A percentile compares a stretch with the other conserved stretches of the same genome.
phyloP scores from a whole-genome alignment of 2,797 vertebrate genomes.

The Crax fasciolata region DNA sequence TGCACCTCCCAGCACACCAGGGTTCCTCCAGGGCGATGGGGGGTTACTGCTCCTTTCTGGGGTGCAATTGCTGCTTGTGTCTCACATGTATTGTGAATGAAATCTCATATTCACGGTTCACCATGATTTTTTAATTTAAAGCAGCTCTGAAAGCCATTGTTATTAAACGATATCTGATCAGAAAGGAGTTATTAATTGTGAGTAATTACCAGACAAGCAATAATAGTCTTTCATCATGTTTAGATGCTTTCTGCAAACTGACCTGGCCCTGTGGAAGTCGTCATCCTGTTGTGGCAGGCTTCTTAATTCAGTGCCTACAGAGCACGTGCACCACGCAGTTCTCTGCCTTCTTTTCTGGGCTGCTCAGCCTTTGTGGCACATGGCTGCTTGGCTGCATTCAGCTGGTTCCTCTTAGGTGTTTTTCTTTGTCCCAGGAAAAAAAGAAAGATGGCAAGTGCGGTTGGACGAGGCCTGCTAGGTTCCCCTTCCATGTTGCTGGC shows the following conservation, averaged over 20 bases:
- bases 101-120: neutral
- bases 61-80: neutral
- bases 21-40: rapidly evolving
- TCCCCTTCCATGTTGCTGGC: neutral
- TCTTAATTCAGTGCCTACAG: neutral
- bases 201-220: neutral
- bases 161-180: neutral
- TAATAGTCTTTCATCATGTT: neutral
- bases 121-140: neutral
- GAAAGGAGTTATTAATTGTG: neutral
- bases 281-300: neutral
- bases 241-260: neutral
- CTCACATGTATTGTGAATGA: neutral
- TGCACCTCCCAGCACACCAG: neutral
- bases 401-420: neutral
- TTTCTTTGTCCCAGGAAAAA: neutral
- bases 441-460: neutral
- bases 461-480: neutral
- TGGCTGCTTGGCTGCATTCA: neutral
- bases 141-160: neutral
- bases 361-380: neutral
- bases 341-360: neutral
- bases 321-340: neutral
- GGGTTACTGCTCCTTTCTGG: neutral
- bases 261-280: neutral